Conservation (phyloP, 2,888 invertebrate genomes). For the Tinea semifulvella region DNA sequence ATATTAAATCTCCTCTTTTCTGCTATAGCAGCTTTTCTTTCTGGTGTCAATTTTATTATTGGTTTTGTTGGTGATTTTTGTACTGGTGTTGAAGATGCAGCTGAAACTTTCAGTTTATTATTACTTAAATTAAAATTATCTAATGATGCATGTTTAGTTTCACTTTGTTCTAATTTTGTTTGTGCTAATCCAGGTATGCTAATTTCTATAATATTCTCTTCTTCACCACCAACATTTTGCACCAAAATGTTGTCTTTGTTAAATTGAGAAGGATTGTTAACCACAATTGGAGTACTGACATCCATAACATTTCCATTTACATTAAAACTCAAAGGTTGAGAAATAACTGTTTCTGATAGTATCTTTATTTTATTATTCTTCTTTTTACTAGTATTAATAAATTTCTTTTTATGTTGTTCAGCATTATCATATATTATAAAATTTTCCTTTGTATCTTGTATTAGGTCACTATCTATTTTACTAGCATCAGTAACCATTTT, state of each 20-base stretch:
- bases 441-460: no score
- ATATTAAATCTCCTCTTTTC: conserved; percentile 53
- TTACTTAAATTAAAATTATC: no score
- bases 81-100: background rate
- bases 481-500: no score
- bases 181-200: background rate
- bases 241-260: background rate
- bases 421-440: no score
- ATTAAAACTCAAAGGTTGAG: background rate
- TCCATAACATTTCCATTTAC: background rate
- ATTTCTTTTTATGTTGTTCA: background rate
- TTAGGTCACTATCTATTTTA: no score
- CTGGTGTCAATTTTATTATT: conserved; percentile 18
- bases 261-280: background rate
- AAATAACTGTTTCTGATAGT: background rate
- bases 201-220: background rate
- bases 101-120: no score
- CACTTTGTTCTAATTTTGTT: no score
- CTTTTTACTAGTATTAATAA: background rate
- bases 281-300: background rate
- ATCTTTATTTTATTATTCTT: conserved; percentile 28
- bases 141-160: no score
- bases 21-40: conserved; percentile 44
- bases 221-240: background rate
- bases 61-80: background rate